Percentiles rank a stretch among this genome's conserved stretches.
Evolutionary conservation across 2,888 invertebrate genomes (phyloP).

Genomic region (Galerucella nymphaeae): DNA sequence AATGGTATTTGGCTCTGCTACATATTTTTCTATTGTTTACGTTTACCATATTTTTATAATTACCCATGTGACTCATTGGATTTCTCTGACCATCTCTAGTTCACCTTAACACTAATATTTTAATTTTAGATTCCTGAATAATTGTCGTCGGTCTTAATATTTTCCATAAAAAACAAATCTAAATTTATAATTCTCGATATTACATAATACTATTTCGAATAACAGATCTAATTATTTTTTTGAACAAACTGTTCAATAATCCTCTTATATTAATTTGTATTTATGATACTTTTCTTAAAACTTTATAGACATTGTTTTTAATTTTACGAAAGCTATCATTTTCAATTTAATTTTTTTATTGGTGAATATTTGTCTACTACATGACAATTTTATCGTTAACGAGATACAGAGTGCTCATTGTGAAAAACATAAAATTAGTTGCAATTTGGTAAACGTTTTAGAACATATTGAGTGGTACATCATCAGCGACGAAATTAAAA

Average conservation of each 20-base stretch:
- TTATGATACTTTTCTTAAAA: neutral
- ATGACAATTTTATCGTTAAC: no score
- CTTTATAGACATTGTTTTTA: neutral
- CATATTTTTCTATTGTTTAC: no score
- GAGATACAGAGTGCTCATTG: no score
- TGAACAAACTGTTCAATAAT: neutral
- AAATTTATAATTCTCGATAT: no score
- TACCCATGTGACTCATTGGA: neutral
- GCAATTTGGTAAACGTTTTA: no score
- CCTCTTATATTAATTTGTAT: neutral
- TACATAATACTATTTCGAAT: neutral
- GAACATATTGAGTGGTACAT: no score
- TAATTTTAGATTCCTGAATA: neutral
- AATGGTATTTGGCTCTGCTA: no score
- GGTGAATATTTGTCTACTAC: no score
- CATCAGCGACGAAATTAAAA: no score
- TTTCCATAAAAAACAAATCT: no score
- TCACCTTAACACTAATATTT: constrained; percentile 4
- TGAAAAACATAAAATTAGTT: no score
- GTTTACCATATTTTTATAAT: neutral
- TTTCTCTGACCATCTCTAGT: neutral
- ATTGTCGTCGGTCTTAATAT: neutral
- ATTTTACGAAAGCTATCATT: neutral
- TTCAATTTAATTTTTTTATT: neutral
- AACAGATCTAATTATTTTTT: neutral